Evolutionary conservation across 1,140 invertebrate species (phyloP), one percentile per base, ranked within the genome.

Genomic region (Pseudomyrmex dendroicus): DNA sequence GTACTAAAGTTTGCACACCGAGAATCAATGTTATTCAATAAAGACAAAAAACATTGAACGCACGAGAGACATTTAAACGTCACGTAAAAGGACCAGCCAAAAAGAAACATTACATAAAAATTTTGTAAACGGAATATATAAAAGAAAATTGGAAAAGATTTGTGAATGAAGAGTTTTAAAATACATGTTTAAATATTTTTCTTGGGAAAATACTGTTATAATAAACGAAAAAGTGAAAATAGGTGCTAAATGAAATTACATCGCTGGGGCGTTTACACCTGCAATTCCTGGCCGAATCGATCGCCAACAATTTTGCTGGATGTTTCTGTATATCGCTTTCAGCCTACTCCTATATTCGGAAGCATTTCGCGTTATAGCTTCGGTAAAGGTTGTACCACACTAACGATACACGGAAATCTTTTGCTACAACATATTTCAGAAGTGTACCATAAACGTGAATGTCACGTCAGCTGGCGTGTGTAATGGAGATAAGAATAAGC

Each of bases 341-440:
- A 15, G 15, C 15, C 22, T 20, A 57, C 2, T 17, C 10, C 9
- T 8, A 13, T 15, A 20, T 59, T 59, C 25, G 1, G 5, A 9
- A 13, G 20, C n/a, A 44, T 44, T 72, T 56, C 17, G 17, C 56
- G 20, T 59, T 59, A 13, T 54, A 54, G 10, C 22, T 4, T 35
- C 9, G 57, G 7, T 35, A 70, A 73, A 73, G n/a, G 57, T 57
- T 15, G 5, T 56, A 44, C 1, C 13, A 15, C 5, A 9, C 2
- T 13, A 56, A 54, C 12, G 67, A 35, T 7, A 35, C 35, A 35
- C 48, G 8, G 13, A 57, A n/a, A 44, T 59, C 15, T 73, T 46
- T 73, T 22, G 56, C 2, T 35, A 72, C 56, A 46, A 59, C 8
- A 13, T 73, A 17, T 73, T 73, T n/a, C 17, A 35, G 3, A 25